A percentile compares a stretch with the other conserved stretches of the same genome.
Conservation (phyloP, 2,888 invertebrate genomes). For the Caenorhabditis sp. region DNA sequence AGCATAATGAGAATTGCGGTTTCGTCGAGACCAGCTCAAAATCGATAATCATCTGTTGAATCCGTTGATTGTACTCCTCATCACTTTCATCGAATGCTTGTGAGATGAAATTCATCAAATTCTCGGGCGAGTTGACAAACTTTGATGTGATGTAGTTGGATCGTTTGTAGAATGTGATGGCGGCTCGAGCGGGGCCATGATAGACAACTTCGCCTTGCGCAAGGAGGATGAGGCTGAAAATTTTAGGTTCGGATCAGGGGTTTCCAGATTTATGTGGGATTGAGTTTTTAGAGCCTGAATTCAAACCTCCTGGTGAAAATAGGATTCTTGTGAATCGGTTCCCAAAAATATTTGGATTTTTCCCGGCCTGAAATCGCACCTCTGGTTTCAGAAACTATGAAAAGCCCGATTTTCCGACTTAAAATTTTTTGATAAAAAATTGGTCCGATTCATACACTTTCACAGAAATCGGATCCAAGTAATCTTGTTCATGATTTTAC, state of each 20-base stretch:
- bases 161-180: slow-evolving; percentile 44
- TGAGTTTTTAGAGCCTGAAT: not conserved
- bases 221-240: slow-evolving; percentile 49
- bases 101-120: slow-evolving; percentile 64
- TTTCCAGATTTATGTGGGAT: not conserved
- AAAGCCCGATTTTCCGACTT: no score
- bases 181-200: slow-evolving; percentile 49
- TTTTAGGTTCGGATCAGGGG: no score
- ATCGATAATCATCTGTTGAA: not conserved
- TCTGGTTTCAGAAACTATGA: no score
- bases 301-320: not conserved
- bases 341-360: no score
- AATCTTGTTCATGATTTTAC: no score
- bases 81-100: slow-evolving; percentile 34
- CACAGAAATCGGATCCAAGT: no score
- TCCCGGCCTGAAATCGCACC: no score
- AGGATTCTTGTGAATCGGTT: no score
- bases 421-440: no score
- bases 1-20: not conserved
- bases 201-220: slow-evolving; percentile 52
- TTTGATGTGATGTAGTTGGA: slow-evolving; percentile 57
- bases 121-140: slow-evolving; percentile 67
- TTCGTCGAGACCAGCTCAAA: slow-evolving; percentile 10
- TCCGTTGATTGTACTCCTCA: slow-evolving; percentile 30
- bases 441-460: no score